These are phyloP conservation scores for Pristiophorus japonicus DNA, from an alignment of 2,113 vertebrate species.

Conservation along the genomic window DNA sequence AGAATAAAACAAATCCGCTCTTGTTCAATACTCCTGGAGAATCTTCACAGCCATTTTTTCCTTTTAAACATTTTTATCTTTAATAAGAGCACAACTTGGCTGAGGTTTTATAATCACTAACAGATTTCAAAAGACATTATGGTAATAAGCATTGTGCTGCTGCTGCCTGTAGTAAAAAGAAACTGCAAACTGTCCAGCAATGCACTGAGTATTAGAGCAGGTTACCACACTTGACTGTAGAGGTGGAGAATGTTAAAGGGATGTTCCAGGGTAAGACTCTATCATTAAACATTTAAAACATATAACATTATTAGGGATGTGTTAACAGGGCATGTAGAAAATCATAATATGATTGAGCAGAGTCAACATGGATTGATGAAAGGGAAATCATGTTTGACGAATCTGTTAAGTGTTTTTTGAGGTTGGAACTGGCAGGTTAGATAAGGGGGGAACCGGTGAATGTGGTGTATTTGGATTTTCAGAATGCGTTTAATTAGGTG, in stretches of 20 bases:
- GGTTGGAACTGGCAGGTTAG: no score
- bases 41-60: background rate
- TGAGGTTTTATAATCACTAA: background rate
- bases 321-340: no score
- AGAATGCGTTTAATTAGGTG: no score
- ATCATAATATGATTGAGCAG: no score
- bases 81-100: background rate
- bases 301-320: background rate
- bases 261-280: background rate
- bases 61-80: background rate
- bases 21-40: background rate
- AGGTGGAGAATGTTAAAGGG: background rate
- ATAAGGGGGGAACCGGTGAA: no score
- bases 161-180: background rate
- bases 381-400: no score
- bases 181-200: background rate
- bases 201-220: background rate
- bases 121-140: background rate
- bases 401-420: no score
- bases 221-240: background rate
- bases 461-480: no score
- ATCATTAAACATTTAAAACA: background rate
- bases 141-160: background rate
- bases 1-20: background rate
- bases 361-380: no score